Conservation (phyloP, 2,888 invertebrate species). For the Fragum whitleyi region DNA sequence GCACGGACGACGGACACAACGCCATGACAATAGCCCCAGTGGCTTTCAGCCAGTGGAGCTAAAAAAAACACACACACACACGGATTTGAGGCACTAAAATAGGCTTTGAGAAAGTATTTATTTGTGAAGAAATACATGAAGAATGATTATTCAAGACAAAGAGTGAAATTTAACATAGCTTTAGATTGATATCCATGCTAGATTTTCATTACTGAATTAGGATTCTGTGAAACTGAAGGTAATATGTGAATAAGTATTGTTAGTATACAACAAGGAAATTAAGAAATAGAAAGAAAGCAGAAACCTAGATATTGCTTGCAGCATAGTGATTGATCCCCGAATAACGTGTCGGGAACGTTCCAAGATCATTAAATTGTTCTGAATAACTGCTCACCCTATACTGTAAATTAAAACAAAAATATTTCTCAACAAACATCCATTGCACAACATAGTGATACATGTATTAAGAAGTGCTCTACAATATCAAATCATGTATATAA, state of each 20-base stretch:
- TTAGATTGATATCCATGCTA: not conserved
- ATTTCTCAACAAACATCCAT: constrained; percentile 3
- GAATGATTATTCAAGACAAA: too few species aligned
- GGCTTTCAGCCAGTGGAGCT: too few species aligned
- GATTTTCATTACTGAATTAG: not conserved
- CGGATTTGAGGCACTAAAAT: too few species aligned
- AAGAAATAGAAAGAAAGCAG: not conserved
- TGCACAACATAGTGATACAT: not conserved
- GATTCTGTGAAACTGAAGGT: not conserved
- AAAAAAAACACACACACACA: too few species aligned
- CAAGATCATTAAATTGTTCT: constrained; percentile 52
- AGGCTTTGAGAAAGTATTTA: too few species aligned
- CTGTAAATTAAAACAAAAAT: constrained; percentile 33
- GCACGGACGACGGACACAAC: too few species aligned
- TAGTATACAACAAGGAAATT: constrained; percentile 14
- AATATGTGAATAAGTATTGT: not conserved
- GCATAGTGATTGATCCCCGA: constrained; percentile 59
- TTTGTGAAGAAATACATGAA: too few species aligned
- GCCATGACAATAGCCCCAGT: too few species aligned
- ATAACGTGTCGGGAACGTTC: constrained; percentile 59
- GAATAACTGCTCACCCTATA: constrained; percentile 59
- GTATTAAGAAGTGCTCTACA: too few species aligned
- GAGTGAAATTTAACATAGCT: too few species aligned
- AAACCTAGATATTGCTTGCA: constrained; percentile 58
- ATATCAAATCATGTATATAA: too few species aligned